Conservation (phyloP, 1,140 invertebrate species). For the Drosophila tsacasi region DNA sequence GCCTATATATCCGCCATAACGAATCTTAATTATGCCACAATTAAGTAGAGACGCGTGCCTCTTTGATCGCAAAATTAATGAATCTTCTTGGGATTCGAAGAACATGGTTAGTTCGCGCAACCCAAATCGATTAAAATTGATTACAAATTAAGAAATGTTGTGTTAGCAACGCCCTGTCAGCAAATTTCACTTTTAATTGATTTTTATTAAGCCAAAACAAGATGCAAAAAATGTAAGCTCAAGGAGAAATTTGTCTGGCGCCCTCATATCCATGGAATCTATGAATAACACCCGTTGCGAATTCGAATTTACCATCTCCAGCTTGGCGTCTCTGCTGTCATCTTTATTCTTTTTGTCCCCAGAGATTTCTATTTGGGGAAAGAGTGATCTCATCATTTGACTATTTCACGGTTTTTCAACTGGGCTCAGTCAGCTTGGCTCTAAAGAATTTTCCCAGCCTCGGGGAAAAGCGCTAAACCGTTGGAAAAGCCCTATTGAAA, state of each 20-base stretch:
- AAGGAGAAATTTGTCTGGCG: slow-evolving; percentile 23
- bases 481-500: slow-evolving; percentile 38
- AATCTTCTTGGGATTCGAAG: slow-evolving; percentile 27
- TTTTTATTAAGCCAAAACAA: slow-evolving; percentile 64
- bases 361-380: slow-evolving; percentile 41
- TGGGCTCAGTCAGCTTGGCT: slow-evolving; percentile 17
- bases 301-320: slow-evolving; percentile 37
- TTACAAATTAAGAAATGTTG: slow-evolving; percentile 24
- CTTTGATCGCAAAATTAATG: slow-evolving; percentile 66
- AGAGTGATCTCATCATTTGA: slow-evolving; percentile 63
- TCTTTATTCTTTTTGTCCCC: slow-evolving; percentile 37
- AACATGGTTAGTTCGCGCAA: slow-evolving; percentile 12
- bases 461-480: slow-evolving; percentile 15
- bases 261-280: slow-evolving; percentile 22
- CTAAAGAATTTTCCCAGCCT: slow-evolving; percentile 51
- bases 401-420: slow-evolving; percentile 16
- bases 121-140: slow-evolving; percentile 62
- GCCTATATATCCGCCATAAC: slow-evolving; percentile 73
- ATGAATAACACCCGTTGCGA: slow-evolving; percentile 49
- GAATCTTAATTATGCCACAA: slow-evolving; percentile 75
- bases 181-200: slow-evolving; percentile 73
- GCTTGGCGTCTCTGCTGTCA: slow-evolving; percentile 5
- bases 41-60: slow-evolving; percentile 66
- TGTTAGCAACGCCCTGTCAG: slow-evolving; percentile 13
- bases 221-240: slow-evolving; percentile 13